phyloP scores from a whole-genome alignment of 2,888 invertebrate genomes.

The Sarcophaga rosellei region DNA sequence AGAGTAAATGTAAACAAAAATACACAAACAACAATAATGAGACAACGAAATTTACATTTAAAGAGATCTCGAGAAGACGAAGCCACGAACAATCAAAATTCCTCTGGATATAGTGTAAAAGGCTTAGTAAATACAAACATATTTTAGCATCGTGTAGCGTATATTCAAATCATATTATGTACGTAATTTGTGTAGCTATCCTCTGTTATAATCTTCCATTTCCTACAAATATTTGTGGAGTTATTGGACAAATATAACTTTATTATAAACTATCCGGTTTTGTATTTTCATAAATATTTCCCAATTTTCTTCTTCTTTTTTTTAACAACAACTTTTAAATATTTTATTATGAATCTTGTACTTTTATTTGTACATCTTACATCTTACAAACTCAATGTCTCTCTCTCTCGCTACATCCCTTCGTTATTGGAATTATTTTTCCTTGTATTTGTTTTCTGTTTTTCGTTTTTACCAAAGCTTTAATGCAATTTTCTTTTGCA shows the following conservation, averaged over 20 bases:
- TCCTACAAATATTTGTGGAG: no score
- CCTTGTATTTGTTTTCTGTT: neutral
- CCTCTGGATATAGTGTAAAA: no score
- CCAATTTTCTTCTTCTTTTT: neutral
- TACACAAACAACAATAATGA: no score
- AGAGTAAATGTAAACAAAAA: no score
- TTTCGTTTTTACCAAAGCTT: neutral
- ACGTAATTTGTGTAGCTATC: neutral
- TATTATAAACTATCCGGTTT: slow-evolving; percentile 57
- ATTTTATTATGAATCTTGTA: slow-evolving; percentile 58
- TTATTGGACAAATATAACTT: slow-evolving; percentile 61
- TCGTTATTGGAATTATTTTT: slow-evolving; percentile 29
- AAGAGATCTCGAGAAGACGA: no score
- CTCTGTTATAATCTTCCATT: neutral
- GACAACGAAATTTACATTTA: no score
- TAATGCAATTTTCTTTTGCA: slow-evolving; percentile 32
- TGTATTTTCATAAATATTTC: slow-evolving; percentile 16
- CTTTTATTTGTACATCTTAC: slow-evolving; percentile 21
- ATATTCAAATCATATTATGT: no score
- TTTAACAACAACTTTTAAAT: slow-evolving; percentile 61
- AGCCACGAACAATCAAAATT: no score
- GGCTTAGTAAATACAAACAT: no score
- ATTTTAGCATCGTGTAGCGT: no score
- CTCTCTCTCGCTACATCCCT: no score
- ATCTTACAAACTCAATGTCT: no score